Evolutionary conservation across 2,113 vertebrate species (phyloP).

Genomic region (Coptodon rendalli): DNA sequence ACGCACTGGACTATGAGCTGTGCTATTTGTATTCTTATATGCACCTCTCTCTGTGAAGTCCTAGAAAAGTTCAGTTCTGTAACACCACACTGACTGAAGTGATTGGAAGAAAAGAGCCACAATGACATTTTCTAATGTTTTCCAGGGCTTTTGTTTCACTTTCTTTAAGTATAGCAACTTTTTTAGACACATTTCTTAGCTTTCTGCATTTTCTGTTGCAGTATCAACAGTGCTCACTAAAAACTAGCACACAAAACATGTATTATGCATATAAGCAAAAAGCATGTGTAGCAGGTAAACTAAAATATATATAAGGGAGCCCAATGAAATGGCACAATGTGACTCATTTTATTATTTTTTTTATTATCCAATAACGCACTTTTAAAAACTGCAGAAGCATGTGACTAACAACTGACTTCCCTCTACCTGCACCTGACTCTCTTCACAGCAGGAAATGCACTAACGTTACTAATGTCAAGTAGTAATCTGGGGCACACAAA

Average conservation of each 20-base stretch:
- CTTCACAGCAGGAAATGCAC: neutral
- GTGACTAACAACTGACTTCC: neutral
- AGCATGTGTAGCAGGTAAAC: neutral
- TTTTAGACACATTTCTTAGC: neutral
- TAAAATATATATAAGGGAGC: neutral
- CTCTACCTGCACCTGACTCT: neutral
- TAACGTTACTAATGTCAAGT: neutral
- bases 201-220: neutral
- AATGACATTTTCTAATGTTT: neutral
- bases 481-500: neutral
- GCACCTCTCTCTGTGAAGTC: neutral
- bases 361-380: neutral
- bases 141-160: neutral
- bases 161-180: neutral
- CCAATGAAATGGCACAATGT: neutral
- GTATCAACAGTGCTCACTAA: neutral
- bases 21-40: neutral
- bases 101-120: neutral
- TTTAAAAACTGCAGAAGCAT: neutral
- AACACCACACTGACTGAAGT: neutral
- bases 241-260: neutral
- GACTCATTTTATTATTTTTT: neutral
- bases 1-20: neutral
- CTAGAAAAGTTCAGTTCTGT: neutral
- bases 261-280: neutral